Conservation (phyloP, 2,797 vertebrate species). For the Lepilemur septentrionalis region DNA sequence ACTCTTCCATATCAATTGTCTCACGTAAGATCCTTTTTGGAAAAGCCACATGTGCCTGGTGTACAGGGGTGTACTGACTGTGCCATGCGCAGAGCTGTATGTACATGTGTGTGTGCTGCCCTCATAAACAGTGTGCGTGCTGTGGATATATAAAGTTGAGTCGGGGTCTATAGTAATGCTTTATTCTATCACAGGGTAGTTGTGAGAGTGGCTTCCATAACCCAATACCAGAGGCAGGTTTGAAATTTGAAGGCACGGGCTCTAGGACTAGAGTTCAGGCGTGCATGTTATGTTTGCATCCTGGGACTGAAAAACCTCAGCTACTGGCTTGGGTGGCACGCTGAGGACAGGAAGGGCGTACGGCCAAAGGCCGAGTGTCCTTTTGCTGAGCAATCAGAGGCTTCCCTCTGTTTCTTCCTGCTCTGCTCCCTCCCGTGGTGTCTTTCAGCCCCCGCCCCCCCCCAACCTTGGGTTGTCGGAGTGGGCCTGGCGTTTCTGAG, state of each 20-base stretch:
- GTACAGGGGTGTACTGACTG: not conserved
- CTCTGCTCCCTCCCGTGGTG: not conserved
- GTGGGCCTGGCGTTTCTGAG: not conserved
- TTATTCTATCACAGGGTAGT: not conserved
- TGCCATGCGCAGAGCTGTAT: accelerated
- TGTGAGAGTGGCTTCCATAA: not conserved
- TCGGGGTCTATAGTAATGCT: not conserved
- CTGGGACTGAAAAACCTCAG: not conserved
- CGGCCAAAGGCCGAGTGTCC: not conserved
- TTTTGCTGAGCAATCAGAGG: not conserved
- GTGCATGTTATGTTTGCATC: not conserved
- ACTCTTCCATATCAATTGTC: not conserved
- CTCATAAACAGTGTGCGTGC: not conserved
- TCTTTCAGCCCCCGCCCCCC: not conserved
- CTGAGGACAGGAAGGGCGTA: accelerated
- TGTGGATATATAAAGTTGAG: not conserved
- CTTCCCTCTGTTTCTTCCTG: too few species aligned
- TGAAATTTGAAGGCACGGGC: not conserved
- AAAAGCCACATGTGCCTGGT: not conserved
- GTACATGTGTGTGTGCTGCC: not conserved
- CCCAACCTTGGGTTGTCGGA: not conserved
- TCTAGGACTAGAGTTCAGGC: too few species aligned
- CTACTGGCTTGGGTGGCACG: not conserved
- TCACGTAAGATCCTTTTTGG: not conserved
- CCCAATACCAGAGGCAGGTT: not conserved